These are phyloP conservation scores for Clavelina lepadiformis DNA, from an alignment of 23 tunicate species.

Conservation along the genomic window DNA sequence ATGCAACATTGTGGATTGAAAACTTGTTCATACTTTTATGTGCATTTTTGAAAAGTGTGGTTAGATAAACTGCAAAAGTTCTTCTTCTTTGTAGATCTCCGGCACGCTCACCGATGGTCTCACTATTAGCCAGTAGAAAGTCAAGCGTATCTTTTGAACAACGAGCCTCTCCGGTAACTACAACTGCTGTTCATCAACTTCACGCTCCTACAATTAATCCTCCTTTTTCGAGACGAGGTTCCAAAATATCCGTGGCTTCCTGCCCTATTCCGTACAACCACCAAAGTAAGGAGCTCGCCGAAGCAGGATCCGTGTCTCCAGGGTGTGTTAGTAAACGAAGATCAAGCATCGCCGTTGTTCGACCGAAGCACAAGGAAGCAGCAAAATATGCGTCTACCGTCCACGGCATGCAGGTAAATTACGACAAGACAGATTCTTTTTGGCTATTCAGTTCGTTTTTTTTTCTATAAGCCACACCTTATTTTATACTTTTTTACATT, in stretches of 20 bases:
- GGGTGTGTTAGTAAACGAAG: conserved; percentile 6
- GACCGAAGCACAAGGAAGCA: conserved; percentile 35
- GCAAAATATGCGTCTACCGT: conserved; percentile 48
- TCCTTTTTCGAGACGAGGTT: conserved; percentile 8
- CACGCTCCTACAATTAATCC: conserved; percentile 23
- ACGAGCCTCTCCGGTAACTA: background rate
- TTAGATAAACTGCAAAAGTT: too few species aligned
- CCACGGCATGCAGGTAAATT: conserved; percentile 67
- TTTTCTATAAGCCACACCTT: background rate
- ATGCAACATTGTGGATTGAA: too few species aligned
- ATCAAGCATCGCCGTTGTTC: conserved; percentile 22
- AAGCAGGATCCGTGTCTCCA: background rate
- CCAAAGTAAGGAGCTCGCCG: too few species aligned
- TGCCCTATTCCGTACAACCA: conserved; percentile 41
- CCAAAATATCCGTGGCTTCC: conserved; percentile 27
- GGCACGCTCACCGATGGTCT: too few species aligned
- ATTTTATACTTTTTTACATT: background rate
- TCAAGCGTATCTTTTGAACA: background rate
- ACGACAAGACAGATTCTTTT: too few species aligned
- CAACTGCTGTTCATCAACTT: background rate
- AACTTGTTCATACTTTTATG: too few species aligned
- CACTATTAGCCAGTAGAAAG: background rate
- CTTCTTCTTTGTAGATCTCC: too few species aligned
- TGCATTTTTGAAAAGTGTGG: too few species aligned
- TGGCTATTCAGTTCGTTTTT: too few species aligned